phyloP scores from a whole-genome alignment of 2,113 vertebrate species.

The Terrapene triunguis region DNA sequence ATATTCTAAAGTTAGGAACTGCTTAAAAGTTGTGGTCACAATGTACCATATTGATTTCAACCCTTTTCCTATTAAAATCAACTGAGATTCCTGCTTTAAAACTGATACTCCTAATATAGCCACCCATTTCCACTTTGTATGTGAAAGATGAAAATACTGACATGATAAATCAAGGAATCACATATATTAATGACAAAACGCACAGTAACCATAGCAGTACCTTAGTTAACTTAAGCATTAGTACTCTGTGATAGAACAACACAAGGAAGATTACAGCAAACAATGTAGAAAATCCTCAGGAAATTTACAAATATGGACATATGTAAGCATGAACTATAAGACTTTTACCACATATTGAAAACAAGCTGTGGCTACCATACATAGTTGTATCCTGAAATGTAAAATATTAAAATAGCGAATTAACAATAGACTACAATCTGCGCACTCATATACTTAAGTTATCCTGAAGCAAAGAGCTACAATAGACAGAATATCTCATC shows the following conservation, averaged over 20 bases:
- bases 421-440: neutral
- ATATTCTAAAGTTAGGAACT: neutral
- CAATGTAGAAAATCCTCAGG: neutral
- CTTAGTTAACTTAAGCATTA: neutral
- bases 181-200: neutral
- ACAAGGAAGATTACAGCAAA: neutral
- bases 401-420: neutral
- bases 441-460: neutral
- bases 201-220: fast-evolving
- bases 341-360: neutral
- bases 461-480: neutral
- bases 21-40: neutral
- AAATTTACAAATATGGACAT: neutral
- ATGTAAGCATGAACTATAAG: neutral
- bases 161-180: neutral
- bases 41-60: neutral
- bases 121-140: neutral
- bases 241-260: neutral
- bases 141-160: neutral
- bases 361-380: neutral
- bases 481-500: neutral
- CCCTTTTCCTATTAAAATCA: neutral
- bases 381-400: neutral
- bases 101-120: neutral
- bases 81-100: neutral